Evolutionary conservation across 1,140 invertebrate genomes (phyloP).

Genomic region (Drosophila erecta): DNA sequence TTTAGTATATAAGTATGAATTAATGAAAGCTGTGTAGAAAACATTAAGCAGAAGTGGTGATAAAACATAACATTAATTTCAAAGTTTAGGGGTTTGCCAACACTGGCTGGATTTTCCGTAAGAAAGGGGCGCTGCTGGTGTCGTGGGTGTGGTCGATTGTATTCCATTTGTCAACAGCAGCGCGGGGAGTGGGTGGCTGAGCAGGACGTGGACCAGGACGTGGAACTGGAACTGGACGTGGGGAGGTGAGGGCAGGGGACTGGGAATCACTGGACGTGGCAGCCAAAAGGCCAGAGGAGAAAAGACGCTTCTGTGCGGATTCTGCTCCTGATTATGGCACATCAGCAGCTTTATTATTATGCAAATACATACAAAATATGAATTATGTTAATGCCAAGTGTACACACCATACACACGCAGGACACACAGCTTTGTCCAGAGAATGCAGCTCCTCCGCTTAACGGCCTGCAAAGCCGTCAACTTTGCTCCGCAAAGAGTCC

Average conservation of each 20-base stretch:
- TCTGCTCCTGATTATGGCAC: constrained; percentile 63
- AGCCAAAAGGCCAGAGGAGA: constrained; percentile 62
- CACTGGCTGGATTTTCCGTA: constrained; percentile 19
- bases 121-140: neutral
- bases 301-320: constrained; percentile 34
- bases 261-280: constrained; percentile 47
- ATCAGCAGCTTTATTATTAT: constrained; percentile 79
- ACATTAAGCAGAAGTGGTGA: neutral
- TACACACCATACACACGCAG: constrained; percentile 41
- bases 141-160: constrained; percentile 58
- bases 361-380: constrained; percentile 78
- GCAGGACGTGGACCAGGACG: neutral
- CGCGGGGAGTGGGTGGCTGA: constrained; percentile 4
- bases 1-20: too few relatives aligned
- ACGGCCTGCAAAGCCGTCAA: constrained; percentile 62
- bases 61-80: neutral
- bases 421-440: constrained; percentile 19
- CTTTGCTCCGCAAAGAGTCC: constrained; percentile 20
- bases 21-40: too few relatives aligned
- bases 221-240: neutral
- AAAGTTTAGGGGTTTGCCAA: neutral
- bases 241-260: neutral
- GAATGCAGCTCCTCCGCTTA: constrained; percentile 36
- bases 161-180: constrained; percentile 71
- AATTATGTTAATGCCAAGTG: constrained; percentile 74